Evolutionary conservation across 2,113 vertebrate species (phyloP), one percentile per base, ranked within the genome.

Genomic region (Spea multiplicata): DNA sequence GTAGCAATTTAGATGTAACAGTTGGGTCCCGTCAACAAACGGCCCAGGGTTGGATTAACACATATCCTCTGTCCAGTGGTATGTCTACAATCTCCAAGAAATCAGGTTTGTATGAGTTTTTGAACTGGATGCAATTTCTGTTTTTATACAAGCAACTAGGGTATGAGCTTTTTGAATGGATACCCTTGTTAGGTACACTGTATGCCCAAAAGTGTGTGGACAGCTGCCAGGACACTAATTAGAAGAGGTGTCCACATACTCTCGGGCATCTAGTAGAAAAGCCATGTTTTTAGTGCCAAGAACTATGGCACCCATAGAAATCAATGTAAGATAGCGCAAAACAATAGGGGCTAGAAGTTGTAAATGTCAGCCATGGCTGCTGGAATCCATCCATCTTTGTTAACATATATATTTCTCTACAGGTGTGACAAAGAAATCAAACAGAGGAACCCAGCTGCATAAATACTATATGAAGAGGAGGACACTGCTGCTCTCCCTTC

Each of bases 41-140:
- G 48, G 88, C 93, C 0, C 97, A 99, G 83, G 97, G 97, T 50
- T 99, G 97, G 97, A 99, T 99, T 87, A 99, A 99, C 83, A 99
- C 97, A 1, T 98, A 97, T 73, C 96, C 96, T 1, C 89, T 98
- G 80, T 98, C 97, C 83, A 98, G 97, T 7, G 96, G 96, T 86
- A 96, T 97, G 93, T 98, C 97, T 8, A 98, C 97, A 9, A 94
- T 99, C 84, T 99, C 97, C 84, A 98, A 99, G 88, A 98, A 99
- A 87, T 99, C 97, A 84, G 97, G 96, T 98, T 57, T n/a, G 80
- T 82, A 7, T 47, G 16, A 67, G 6, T 9, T n/a, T 59, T 16
- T 4, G 10, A n/a, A 64, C 4, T 16, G 62, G 0, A 66, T 53
- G 12, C 14, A 13, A 59, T 59, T 59, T 59, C 30, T 30, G 30